Conservation (phyloP, 2,113 vertebrate genomes). For the Cephalopholis sonnerati region DNA sequence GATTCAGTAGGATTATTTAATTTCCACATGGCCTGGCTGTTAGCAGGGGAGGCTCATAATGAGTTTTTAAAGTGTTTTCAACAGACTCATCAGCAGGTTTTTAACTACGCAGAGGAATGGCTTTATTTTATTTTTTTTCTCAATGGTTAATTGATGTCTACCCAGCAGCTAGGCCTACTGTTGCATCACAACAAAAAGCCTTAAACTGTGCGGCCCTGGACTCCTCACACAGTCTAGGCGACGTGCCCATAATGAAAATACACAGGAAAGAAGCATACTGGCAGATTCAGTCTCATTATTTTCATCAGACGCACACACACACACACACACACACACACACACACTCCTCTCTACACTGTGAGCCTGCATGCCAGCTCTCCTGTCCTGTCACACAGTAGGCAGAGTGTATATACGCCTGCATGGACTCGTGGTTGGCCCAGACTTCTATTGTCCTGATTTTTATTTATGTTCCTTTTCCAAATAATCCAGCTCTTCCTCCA, state of each 20-base stretch:
- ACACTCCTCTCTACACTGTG: constrained; percentile 31
- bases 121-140: constrained; percentile 9
- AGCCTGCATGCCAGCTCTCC: constrained; percentile 59
- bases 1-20: constrained; percentile 37
- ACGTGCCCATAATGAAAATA: constrained; percentile 57
- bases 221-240: constrained; percentile 49
- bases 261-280: constrained; percentile 45
- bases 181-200: constrained; percentile 66
- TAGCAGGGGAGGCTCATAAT: constrained; percentile 48
- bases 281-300: constrained; percentile 70
- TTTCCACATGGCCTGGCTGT: constrained; percentile 44
- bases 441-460: constrained; percentile 35
- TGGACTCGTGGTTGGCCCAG: constrained; percentile 12
- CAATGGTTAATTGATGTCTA: constrained; percentile 58
- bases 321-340: constrained; percentile 50
- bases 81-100: constrained; percentile 59
- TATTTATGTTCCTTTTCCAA: constrained; percentile 31
- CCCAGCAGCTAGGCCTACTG: constrained; percentile 44
- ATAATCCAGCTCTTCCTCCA: constrained; percentile 42
- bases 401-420: constrained; percentile 21
- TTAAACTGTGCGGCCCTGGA: constrained; percentile 53
- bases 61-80: constrained; percentile 51
- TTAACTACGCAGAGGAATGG: constrained; percentile 40
- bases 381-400: constrained; percentile 37
- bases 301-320: constrained; percentile 59